Evolutionary conservation across 64 coral and sea anemone genomes (phyloP).

Genomic region (Acropora tenuis): DNA sequence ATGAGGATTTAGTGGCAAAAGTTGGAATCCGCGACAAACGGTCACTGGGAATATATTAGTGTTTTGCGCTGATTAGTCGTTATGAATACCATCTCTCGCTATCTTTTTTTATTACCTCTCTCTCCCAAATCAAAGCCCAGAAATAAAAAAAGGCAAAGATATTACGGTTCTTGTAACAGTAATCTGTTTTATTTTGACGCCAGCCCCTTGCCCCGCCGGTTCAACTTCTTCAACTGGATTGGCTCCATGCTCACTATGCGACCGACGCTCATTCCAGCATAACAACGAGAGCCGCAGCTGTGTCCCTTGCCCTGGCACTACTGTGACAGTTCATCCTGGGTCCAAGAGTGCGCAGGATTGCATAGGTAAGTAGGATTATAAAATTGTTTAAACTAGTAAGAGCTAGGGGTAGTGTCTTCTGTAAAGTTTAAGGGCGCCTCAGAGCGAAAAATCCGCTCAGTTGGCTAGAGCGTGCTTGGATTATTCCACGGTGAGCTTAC

Average conservation of each 20-base stretch:
- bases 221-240: constrained; percentile 64
- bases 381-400: background rate
- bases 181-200: background rate
- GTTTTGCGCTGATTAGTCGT: background rate
- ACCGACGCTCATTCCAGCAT: constrained; percentile 65
- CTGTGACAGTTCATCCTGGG: constrained; percentile 34
- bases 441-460: background rate
- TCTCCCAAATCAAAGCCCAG: background rate
- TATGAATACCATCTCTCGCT: background rate
- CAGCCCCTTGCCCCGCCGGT: constrained; percentile 60
- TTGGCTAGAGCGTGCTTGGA: background rate
- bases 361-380: constrained; percentile 43
- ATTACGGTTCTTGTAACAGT: background rate
- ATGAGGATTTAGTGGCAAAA: background rate
- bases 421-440: background rate
- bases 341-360: constrained; percentile 35
- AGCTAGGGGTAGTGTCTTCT: background rate
- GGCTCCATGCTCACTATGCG: constrained; percentile 48
- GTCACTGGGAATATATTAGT: background rate
- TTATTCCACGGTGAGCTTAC: background rate
- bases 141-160: background rate
- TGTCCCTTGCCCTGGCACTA: constrained; percentile 67
- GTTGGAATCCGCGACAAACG: background rate
- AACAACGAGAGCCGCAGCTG: constrained; percentile 39
- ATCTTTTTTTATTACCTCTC: background rate